Evolutionary conservation across 1,140 invertebrate species (phyloP), one percentile per base, ranked within the genome.

Genomic region (Gryllus bimaculatus): DNA sequence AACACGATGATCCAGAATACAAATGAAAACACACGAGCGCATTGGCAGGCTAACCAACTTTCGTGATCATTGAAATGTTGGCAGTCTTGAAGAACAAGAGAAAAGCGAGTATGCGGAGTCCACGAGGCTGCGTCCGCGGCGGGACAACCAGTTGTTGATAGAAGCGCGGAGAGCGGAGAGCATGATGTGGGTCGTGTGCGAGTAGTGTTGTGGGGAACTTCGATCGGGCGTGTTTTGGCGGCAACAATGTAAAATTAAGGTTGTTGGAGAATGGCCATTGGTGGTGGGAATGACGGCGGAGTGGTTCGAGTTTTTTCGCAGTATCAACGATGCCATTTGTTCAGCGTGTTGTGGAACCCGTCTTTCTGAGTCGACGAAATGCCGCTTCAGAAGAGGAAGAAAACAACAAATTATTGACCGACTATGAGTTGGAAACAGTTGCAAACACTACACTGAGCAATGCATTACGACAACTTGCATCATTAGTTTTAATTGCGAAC

Each of bases 371-470:
- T 81, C 88, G 90, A 82, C 89, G 89, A 81, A 86, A 87, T 85
- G 85, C 91, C 81, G 87, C 87, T 81, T 87, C 89, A 81, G 88
- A 87, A 74, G 85, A 88, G 81, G 90, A 89, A 47, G 87, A 87
- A 83, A 86, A 88, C 80, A 66, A 66, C 54, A 66, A 66, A 66
- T 86, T 85, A 83, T 87, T 91, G 47, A 87, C 87, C 75, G 92
- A 93, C 82, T 88, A 90, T 82, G 92, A 93, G 85, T 87, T 93
- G 81, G 90, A 92, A 82, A 91, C 92, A 47, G 92, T 94, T 76
- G 92, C 91, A 80, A 94, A 94, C 84, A 92, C 90, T 82, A 93
- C 93, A 74, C 86, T 94, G 77, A 91, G 92, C 85, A 93, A 92
- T 85, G 92, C 92, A 21, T 86, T 95, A 66, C 86, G 91, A 73